These are phyloP conservation scores for Zaprionus obscuricornis DNA, from an alignment of 2,888 invertebrate species.

Conservation along the genomic window DNA sequence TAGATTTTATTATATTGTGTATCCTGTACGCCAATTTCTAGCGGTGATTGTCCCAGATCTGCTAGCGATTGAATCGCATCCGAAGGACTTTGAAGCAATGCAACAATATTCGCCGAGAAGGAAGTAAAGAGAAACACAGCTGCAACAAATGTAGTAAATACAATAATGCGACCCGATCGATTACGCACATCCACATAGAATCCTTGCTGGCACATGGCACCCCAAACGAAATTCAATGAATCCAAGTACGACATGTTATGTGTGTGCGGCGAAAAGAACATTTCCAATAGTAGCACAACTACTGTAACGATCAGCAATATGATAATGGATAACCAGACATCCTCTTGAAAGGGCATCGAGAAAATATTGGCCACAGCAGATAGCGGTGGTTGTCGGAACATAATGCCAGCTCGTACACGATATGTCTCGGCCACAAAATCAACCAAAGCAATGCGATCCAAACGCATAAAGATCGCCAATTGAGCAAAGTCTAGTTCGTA, in stretches of 20 bases:
- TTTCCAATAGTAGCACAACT: conserved; percentile 68
- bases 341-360: conserved; percentile 85
- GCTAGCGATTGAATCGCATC: conserved; percentile 85
- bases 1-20: conserved; percentile 86
- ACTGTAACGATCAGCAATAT: conserved; percentile 75
- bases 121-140: conserved; percentile 86
- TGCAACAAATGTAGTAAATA: conserved; percentile 85
- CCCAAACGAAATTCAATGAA: conserved; percentile 85
- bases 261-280: conserved; percentile 67
- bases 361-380: conserved; percentile 87
- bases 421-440: conserved; percentile 85
- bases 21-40: conserved; percentile 86
- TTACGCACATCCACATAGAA: conserved; percentile 84
- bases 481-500: conserved; percentile 85
- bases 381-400: conserved; percentile 87
- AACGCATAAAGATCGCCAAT: conserved; percentile 85
- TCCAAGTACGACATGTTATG: conserved; percentile 82
- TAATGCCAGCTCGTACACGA: conserved; percentile 84
- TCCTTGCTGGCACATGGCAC: conserved; percentile 87
- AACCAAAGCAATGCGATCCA: conserved; percentile 84
- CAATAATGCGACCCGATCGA: conserved; percentile 85
- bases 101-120: conserved; percentile 88
- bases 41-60: conserved; percentile 85
- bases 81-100: conserved; percentile 87
- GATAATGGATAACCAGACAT: conserved; percentile 85